Evolutionary conservation across 1,140 invertebrate genomes (phyloP), one percentile per base, ranked within the genome.

Genomic region (Temnothorax longispinosus): DNA sequence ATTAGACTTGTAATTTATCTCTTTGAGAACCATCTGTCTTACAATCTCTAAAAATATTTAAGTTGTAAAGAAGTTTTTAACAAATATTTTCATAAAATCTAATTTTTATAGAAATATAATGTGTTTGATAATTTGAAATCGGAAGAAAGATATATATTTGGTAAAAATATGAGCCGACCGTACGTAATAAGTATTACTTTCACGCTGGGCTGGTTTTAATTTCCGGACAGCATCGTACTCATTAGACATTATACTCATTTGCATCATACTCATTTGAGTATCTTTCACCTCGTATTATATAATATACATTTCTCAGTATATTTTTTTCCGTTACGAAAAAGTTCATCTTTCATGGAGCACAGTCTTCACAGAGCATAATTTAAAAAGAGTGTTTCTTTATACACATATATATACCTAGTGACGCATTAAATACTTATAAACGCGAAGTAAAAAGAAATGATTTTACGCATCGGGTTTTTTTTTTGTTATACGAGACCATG

Each of bases 391-490:
- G 18, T 54, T 38, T 2, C 7, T 0, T 35, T 54, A n/a, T 44
- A 7, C 4, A 80, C 32, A 41, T 44, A 7, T 44, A 7, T 4
- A 80, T 18, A 41, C 4, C 8, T 38, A 50, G 38, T 32, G 21
- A 50, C 8, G 35, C 32, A 65, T 38, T 54, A 27, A 47, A 65
- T 27, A 38, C 0, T 15, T 52, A 18, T 32, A 11, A 50, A 80
- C 13, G n/a, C 11, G 15, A 80, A 67, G 13, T 10, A 65, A 8
- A 80, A 67, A 54, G n/a, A 67, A 80, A 80, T 38, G 13, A 80
- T 67, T 50, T 18, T 21, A 18, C 2, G 3, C 7, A 32, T 27
- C 6, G 4, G 0, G 4, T 80, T 47, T 4, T 52, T 13, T 15
- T 52, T 65, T 54, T 35, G 44, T 52, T 35, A n/a, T 44, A 35